Evolutionary conservation across 1,140 invertebrate species (phyloP).

Genomic region (Mamestra configurata): DNA sequence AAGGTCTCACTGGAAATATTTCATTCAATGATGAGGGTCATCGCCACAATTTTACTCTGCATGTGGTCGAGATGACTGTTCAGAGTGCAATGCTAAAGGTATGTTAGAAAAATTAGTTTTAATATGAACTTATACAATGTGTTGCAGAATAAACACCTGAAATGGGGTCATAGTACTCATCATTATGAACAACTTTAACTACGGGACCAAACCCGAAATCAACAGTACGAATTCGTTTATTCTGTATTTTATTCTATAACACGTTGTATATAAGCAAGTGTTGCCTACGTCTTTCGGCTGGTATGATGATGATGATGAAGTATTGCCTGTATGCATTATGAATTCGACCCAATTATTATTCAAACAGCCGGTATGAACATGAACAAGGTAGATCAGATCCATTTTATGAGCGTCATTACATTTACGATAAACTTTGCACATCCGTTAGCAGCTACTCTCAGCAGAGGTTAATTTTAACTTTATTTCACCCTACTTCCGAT

Average conservation of each 20-base stretch:
- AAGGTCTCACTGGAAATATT: constrained; percentile 97
- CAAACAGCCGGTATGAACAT: neutral
- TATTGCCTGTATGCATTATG: too few species aligned
- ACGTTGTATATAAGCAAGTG: too few species aligned
- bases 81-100: constrained; percentile 95
- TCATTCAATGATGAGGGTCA: constrained; percentile 96
- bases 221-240: too few species aligned
- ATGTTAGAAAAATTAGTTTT: neutral
- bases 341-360: neutral
- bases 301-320: too few species aligned
- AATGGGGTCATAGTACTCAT: too few species aligned
- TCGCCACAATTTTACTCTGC: constrained; percentile 96
- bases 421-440: constrained; percentile 59
- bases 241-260: too few species aligned
- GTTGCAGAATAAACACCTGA: too few species aligned
- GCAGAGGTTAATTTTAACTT: constrained; percentile 67
- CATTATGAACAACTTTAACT: too few species aligned
- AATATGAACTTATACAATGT: too few species aligned
- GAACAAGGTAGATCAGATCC: constrained; percentile 50
- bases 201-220: too few species aligned
- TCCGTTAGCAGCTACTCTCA: constrained; percentile 60
- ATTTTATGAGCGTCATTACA: constrained; percentile 52
- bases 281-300: too few species aligned
- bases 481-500: constrained; percentile 60
- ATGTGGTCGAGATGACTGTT: constrained; percentile 98